These are phyloP conservation scores for Hirtodrosophila trivittata DNA, from an alignment of 2,888 invertebrate species.

Conservation along the genomic window DNA sequence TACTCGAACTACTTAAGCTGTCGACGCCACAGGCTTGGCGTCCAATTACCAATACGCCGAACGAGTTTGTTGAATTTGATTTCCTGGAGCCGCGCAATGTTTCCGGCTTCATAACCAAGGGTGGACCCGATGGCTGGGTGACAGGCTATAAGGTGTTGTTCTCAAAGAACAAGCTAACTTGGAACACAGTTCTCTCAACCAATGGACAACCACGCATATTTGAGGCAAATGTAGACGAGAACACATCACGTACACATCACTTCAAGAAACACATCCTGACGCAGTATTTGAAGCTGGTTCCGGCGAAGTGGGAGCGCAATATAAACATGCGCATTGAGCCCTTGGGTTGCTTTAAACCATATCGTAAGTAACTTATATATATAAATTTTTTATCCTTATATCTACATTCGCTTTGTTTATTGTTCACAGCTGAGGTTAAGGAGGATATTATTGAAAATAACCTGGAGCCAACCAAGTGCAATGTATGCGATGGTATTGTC, in stretches of 20 bases:
- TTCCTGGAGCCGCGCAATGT: conserved; percentile 90
- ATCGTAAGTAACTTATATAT: conserved; percentile 85
- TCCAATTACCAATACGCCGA: conserved; percentile 87
- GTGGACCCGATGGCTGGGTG: conserved; percentile 90
- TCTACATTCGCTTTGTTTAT: neutral
- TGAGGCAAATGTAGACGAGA: conserved; percentile 89
- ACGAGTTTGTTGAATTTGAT: conserved; percentile 91
- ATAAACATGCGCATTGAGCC: conserved; percentile 91
- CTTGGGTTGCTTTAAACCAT: conserved; percentile 90
- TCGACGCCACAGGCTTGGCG: conserved; percentile 86
- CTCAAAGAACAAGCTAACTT: conserved; percentile 88
- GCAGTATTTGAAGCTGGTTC: conserved; percentile 89
- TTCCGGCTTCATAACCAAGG: conserved; percentile 91
- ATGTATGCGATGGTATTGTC: conserved; percentile 84
- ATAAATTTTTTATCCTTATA: too few species aligned
- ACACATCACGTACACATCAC: conserved; percentile 86
- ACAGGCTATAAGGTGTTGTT: conserved; percentile 89
- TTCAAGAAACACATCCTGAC: conserved; percentile 90
- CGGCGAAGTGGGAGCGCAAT: conserved; percentile 89
- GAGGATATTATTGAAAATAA: conserved; percentile 50
- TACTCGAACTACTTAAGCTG: conserved; percentile 81
- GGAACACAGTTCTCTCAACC: conserved; percentile 88
- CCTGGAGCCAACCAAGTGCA: conserved; percentile 84
- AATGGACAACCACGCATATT: conserved; percentile 86
- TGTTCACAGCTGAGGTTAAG: conserved; percentile 63